Percentiles rank a stretch among this genome's conserved stretches.
These are phyloP conservation scores for Leptothorax acervorum DNA, from an alignment of 2,888 invertebrate species.

Conservation along the genomic window DNA sequence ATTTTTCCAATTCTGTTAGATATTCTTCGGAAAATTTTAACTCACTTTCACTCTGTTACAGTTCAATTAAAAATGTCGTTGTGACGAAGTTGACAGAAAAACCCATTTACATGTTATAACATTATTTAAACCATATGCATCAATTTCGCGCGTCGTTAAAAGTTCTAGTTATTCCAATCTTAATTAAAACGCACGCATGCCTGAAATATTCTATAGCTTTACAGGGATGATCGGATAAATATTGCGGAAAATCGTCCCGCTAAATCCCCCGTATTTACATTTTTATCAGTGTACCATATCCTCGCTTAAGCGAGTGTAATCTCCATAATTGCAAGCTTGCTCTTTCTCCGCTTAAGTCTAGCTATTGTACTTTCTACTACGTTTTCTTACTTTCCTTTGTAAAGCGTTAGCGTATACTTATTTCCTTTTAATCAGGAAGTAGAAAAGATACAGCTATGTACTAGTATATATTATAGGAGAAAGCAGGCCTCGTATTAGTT, in stretches of 20 bases:
- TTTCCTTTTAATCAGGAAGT: conserved; percentile 22
- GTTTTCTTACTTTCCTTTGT: conserved; percentile 16
- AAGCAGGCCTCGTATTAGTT: background rate
- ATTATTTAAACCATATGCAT: conserved; percentile 11
- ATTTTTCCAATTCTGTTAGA: background rate
- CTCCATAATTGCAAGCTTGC: conserved; percentile 31
- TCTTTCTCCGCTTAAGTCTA: conserved; percentile 11
- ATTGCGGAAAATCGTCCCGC: background rate
- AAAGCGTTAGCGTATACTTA: conserved; percentile 18
- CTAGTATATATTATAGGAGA: background rate
- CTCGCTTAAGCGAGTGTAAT: conserved; percentile 23
- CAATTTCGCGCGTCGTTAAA: conserved; percentile 19
- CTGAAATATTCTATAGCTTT: conserved; percentile 1
- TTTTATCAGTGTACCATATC: background rate
- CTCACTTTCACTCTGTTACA: background rate
- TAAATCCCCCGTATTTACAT: background rate
- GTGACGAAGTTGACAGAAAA: background rate
- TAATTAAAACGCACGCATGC: conserved; percentile 7
- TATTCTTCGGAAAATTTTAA: background rate
- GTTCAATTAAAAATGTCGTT: background rate
- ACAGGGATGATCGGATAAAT: background rate
- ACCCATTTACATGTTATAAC: background rate
- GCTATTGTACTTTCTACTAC: conserved; percentile 18
- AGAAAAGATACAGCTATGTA: background rate
- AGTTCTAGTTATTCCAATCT: background rate